phyloP scores from a whole-genome alignment of 2,797 vertebrate genomes.

The Paratrypauchen microcephalus region DNA sequence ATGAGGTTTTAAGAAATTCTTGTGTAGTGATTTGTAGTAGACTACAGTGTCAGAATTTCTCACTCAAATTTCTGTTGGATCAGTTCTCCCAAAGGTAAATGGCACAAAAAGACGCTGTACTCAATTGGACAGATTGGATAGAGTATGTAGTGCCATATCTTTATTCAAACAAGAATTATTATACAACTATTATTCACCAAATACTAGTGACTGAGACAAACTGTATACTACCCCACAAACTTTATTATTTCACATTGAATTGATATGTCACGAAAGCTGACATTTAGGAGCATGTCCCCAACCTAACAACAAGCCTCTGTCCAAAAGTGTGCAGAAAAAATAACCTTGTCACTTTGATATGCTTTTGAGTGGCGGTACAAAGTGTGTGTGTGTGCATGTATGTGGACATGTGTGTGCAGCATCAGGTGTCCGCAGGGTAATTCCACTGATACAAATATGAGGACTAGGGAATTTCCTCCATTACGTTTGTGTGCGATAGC shows the following conservation, averaged over 20 bases:
- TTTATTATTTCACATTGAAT: constrained; percentile 30
- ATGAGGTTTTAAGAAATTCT: no score
- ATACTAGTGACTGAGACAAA: not conserved
- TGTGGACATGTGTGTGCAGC: constrained; percentile 22
- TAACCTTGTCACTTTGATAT: constrained; percentile 39
- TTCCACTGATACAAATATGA: constrained; percentile 55
- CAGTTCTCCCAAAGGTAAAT: not conserved
- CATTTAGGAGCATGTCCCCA: constrained; percentile 17
- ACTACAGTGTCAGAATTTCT: no score
- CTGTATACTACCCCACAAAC: not conserved
- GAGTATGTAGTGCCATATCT: no score
- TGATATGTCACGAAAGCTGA: constrained; percentile 28
- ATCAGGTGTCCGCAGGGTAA: constrained; percentile 63
- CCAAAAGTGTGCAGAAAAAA: constrained; percentile 39
- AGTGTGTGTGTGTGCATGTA: constrained; percentile 1
- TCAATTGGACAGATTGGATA: not conserved
- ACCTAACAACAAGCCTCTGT: constrained; percentile 35
- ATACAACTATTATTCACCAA: not conserved
- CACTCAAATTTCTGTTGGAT: no score
- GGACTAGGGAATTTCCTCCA: constrained; percentile 59
- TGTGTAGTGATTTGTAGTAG: no score
- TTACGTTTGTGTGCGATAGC: constrained; percentile 19
- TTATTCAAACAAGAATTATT: not conserved
- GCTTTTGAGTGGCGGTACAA: constrained; percentile 9
- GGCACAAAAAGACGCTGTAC: not conserved